These are phyloP conservation scores for Nemurella pictetii DNA, from an alignment of 2,888 invertebrate genomes.

Conservation along the genomic window DNA sequence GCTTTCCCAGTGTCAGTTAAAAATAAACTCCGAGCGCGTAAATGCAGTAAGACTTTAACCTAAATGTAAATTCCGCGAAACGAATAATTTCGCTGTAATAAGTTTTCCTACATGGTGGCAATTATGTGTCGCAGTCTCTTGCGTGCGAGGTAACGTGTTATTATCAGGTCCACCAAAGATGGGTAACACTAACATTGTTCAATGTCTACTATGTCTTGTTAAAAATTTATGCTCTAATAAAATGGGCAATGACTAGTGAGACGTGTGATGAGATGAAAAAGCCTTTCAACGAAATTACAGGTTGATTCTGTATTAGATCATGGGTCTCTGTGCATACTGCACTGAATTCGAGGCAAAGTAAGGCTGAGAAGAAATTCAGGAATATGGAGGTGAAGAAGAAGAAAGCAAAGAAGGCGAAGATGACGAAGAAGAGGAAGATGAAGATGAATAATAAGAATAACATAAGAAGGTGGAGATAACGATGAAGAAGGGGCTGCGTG, in stretches of 20 bases:
- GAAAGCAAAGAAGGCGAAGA: neutral
- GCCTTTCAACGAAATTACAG: constrained; percentile 28
- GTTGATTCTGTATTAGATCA: constrained; percentile 8
- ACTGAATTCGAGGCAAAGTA: neutral
- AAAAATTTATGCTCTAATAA: neutral
- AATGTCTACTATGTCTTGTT: constrained; percentile 5
- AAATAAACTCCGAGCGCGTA: neutral
- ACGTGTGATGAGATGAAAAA: constrained; percentile 27
- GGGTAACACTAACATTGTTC: neutral
- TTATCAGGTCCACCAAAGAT: neutral
- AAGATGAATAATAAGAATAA: constrained; percentile 13
- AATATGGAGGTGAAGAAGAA: neutral
- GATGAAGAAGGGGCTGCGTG: neutral
- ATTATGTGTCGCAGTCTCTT: neutral
- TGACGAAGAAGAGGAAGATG: neutral
- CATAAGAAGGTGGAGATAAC: neutral
- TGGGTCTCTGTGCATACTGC: neutral
- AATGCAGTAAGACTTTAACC: neutral
- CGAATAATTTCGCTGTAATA: neutral
- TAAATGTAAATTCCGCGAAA: neutral
- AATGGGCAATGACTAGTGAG: constrained; percentile 26
- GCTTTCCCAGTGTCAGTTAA: neutral
- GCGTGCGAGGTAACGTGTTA: neutral
- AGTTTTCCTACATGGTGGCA: neutral
- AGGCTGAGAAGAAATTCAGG: constrained; percentile 4